Conservation (phyloP, 2,797 vertebrate genomes). For the Channa striata region DNA sequence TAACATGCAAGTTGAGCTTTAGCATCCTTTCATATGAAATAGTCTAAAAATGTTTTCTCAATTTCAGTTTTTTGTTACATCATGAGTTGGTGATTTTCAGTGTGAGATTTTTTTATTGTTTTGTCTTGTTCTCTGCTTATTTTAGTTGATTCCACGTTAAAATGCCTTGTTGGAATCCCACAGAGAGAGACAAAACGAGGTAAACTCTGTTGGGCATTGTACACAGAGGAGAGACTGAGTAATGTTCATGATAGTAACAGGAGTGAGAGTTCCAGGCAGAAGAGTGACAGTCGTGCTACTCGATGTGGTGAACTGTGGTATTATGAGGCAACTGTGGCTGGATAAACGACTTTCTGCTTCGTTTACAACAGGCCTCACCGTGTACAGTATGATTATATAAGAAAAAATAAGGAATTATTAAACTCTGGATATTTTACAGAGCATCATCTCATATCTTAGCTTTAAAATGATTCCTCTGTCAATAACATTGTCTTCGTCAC, state of each 20-base stretch:
- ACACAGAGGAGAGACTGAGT: slow-evolving; percentile 15
- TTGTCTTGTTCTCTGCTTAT: no score
- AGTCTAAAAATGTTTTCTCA: no score
- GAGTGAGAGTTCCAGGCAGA: slow-evolving; percentile 13
- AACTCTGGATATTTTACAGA: slow-evolving; percentile 4
- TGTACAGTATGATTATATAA: neutral
- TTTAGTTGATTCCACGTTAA: no score
- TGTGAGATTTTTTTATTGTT: no score
- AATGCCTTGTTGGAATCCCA: no score
- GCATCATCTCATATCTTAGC: neutral
- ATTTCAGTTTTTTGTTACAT: no score
- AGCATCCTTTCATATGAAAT: no score
- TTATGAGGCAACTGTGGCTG: neutral
- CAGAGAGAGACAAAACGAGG: no score
- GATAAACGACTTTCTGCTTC: slow-evolving; percentile 14
- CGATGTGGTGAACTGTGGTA: neutral
- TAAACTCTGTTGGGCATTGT: no score
- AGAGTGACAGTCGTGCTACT: slow-evolving; percentile 2
- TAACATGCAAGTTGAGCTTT: no score
- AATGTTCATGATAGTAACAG: slow-evolving; percentile 21
- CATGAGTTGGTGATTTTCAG: no score
- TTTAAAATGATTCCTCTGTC: no score
- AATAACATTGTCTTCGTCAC: neutral
- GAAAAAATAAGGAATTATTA: slow-evolving; percentile 24
- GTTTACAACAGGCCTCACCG: neutral